Evolutionary conservation across 2,113 vertebrate genomes (phyloP).

Genomic region (Eulemur macaco): DNA sequence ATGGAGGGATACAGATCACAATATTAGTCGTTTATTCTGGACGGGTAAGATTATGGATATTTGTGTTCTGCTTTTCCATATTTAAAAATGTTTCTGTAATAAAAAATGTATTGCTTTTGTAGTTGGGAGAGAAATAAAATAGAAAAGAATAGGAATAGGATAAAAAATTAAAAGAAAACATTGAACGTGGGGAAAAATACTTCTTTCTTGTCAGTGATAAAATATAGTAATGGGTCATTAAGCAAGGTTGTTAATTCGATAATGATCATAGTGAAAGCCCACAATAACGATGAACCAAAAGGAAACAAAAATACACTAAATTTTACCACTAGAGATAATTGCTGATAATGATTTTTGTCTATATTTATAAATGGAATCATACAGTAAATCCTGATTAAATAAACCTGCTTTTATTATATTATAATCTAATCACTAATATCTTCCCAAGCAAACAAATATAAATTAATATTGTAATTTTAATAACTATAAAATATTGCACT

Average conservation of each 20-base stretch:
- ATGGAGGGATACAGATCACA: neutral
- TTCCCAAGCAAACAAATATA: neutral
- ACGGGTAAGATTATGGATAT: neutral
- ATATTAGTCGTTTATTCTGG: slow-evolving; percentile 1
- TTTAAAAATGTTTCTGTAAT: slow-evolving; percentile 29
- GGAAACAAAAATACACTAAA: slow-evolving; percentile 1
- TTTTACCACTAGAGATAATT: slow-evolving; percentile 19
- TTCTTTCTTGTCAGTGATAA: slow-evolving; percentile 29
- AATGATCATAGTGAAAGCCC: neutral
- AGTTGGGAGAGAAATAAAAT: neutral
- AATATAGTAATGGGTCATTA: neutral
- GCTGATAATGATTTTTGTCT: neutral
- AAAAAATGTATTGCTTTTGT: neutral
- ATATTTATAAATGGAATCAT: neutral
- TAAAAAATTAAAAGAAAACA: slow-evolving; percentile 36
- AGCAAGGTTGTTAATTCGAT: neutral
- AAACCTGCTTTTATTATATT: neutral
- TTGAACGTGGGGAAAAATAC: neutral
- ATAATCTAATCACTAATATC: neutral
- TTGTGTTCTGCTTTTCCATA: neutral
- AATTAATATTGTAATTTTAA: slow-evolving; percentile 17
- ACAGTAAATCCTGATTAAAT: neutral
- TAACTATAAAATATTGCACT: neutral
- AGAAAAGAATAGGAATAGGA: neutral
- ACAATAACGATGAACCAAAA: slow-evolving; percentile 19